phyloP scores from a whole-genome alignment of 1,140 invertebrate species.

The Formica exsecta region DNA sequence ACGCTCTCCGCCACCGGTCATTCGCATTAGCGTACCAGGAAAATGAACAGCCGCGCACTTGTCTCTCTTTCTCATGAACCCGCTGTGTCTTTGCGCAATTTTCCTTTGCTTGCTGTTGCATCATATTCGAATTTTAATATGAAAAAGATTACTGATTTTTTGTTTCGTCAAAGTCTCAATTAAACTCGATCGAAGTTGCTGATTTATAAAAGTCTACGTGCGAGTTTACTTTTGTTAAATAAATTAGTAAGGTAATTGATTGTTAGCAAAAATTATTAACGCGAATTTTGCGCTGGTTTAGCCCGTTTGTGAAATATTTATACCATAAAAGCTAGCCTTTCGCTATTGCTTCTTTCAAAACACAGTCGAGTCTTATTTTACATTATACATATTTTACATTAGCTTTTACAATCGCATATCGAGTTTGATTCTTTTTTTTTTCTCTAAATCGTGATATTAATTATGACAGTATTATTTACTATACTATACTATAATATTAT shows the following conservation, averaged over 20 bases:
- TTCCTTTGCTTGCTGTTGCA: not conserved
- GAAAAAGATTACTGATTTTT: not conserved
- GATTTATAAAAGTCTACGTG: not conserved
- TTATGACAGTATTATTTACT: slow-evolving; percentile 39
- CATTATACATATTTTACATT: not conserved
- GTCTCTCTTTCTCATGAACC: slow-evolving; percentile 19
- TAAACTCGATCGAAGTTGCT: not conserved
- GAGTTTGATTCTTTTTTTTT: not conserved
- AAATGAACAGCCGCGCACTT: slow-evolving; percentile 63
- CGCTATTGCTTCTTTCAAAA: not conserved
- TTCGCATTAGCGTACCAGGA: slow-evolving; percentile 69
- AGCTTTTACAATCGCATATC: slow-evolving; percentile 26
- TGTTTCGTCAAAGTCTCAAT: not conserved
- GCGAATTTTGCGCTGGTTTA: not conserved
- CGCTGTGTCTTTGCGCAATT: not conserved
- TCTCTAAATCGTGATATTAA: slow-evolving; percentile 28
- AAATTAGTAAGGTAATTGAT: not conserved
- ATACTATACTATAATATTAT: not conserved
- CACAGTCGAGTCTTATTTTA: not conserved
- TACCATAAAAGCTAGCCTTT: not conserved
- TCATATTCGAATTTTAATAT: not conserved
- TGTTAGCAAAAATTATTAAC: not conserved
- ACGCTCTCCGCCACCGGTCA: slow-evolving; percentile 69
- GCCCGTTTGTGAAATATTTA: not conserved
- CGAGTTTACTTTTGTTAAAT: not conserved